These are phyloP conservation scores for Alces alces DNA, from an alignment of 2,113 vertebrate species.

Conservation along the genomic window DNA sequence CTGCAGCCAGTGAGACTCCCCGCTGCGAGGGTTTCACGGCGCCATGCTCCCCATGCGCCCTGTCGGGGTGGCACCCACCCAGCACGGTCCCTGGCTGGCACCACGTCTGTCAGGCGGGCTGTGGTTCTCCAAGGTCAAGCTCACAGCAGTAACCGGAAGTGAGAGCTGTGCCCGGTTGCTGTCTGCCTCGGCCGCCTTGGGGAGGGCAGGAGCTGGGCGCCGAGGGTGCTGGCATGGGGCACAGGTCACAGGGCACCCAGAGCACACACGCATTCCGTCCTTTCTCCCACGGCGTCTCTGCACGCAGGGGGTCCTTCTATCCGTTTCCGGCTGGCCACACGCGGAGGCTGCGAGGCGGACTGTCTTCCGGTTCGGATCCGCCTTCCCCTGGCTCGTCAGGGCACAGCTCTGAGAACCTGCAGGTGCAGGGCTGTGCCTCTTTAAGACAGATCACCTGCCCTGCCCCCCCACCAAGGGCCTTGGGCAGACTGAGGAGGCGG, in stretches of 20 bases:
- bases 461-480: background rate
- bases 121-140: background rate
- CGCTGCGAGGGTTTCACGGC: background rate
- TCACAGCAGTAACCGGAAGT: background rate
- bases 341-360: background rate
- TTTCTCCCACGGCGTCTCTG: background rate
- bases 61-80: background rate
- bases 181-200: background rate
- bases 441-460: background rate
- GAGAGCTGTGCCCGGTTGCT: background rate
- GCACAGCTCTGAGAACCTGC: background rate
- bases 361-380: background rate
- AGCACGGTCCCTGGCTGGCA: background rate
- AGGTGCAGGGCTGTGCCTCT: background rate
- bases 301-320: background rate
- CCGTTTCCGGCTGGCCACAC: background rate
- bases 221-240: background rate
- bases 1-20: background rate
- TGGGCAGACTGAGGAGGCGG: background rate
- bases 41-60: accelerated
- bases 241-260: background rate
- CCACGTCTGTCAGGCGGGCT: background rate
- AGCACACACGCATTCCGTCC: background rate
- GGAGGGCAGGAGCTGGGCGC: background rate
- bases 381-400: background rate